Base-by-base conservation (phyloP, 2,113 vertebrate genomes). In the Pseudopodoces humilis region DNA sequence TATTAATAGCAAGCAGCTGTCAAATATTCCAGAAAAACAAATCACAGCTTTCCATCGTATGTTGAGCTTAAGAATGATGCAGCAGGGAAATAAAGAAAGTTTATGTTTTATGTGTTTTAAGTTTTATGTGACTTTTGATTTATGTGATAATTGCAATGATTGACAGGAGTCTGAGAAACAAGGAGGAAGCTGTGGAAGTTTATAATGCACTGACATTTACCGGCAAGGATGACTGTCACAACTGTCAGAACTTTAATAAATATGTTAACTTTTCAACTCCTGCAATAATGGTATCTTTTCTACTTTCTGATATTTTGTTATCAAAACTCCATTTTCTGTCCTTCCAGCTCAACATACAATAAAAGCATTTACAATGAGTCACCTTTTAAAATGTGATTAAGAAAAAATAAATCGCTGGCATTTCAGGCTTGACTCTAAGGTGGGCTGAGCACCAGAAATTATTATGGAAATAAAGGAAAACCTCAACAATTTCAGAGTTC, bases 81-180 rank as follows among this genome's bases (percentile, higher is more conserved):
- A 86, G 88, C 49, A 83, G 77, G 49, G 43, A 95, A 93, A 58
- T 30, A 31, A 59, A 80, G 74, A 86, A 95, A 77, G 70, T 95
- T 93, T 91, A 60, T 78, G 67, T 81, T 39, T 39, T 39, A 39
- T 39, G 39, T 39, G 39, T 39, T 39, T 39, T 39, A 39, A 39
- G 39, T 39, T 39, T 39, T 39, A 39, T 94, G 59, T 75, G 86
- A 80, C 56, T 94, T 93, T 21, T 91, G 70, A 68, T 93, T 92
- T 91, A 69, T 23, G 33, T 52, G 82, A 88, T 97, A 96, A 95
- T 94, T 95, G 83, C 58, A 88, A 56, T 88, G 83, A 82, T 27
- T 87, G 89, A 91, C 92, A 95, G 23, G 70, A 95, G 72, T 70
- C 68, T 83, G 86, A 94, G 63, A 86, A 91, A 88, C 31, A 70